These are phyloP conservation scores for Campoplex nolae DNA, from an alignment of 2,888 invertebrate genomes.

Conservation along the genomic window DNA sequence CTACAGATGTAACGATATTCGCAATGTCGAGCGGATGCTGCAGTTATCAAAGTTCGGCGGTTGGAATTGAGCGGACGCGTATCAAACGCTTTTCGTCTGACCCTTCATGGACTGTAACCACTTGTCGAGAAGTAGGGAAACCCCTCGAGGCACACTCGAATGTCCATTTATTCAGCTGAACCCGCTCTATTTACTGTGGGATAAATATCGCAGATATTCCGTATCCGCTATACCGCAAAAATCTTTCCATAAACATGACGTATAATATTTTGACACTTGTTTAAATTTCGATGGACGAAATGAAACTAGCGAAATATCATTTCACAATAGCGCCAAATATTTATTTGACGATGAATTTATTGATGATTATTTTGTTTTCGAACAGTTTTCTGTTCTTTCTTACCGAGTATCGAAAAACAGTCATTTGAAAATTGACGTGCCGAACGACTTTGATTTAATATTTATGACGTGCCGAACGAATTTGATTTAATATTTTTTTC, in stretches of 20 bases:
- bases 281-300: background rate
- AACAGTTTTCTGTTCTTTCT: no score
- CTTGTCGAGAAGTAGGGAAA: constrained; percentile 45
- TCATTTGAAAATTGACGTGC: background rate
- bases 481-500: background rate
- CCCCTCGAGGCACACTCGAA: constrained; percentile 39
- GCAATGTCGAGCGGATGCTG: background rate
- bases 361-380: no score
- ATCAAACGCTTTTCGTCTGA: constrained; percentile 50
- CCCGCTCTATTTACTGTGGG: constrained; percentile 8
- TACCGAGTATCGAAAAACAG: background rate
- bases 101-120: constrained; percentile 52
- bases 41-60: constrained; percentile 34
- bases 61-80: constrained; percentile 30
- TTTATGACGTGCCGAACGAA: background rate
- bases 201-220: constrained; percentile 57
- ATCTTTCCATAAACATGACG: background rate
- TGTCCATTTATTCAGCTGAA: constrained; percentile 32
- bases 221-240: constrained; percentile 43
- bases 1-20: constrained; percentile 21
- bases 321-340: background rate
- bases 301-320: background rate
- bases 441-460: background rate
- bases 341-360: background rate
- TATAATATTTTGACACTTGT: constrained; percentile 8